Evolutionary conservation across 2,797 vertebrate genomes (phyloP).

Genomic region (Poecilia picta): DNA sequence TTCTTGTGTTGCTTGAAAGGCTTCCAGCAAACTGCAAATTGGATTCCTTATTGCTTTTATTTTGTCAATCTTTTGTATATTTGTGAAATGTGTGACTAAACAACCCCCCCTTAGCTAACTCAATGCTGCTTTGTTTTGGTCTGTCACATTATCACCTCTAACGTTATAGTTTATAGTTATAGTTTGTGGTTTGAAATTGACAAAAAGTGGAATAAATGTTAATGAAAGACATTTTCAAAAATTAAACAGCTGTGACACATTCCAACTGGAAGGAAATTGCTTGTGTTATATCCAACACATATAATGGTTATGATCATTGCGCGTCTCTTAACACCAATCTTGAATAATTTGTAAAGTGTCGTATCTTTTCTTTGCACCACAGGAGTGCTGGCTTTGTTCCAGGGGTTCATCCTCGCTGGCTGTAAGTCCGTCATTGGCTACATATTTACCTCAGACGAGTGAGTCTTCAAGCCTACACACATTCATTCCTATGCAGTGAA

Average conservation of each 20-base stretch:
- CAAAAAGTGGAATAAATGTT: neutral
- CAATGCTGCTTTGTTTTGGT: neutral
- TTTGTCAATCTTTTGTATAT: neutral
- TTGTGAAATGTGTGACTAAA: no score
- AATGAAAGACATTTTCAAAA: neutral
- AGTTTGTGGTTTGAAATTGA: neutral
- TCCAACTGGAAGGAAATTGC: no score
- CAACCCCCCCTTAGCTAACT: no score
- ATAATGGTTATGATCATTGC: neutral
- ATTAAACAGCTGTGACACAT: neutral
- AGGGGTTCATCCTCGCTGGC: constrained; percentile 62
- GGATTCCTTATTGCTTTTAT: neutral
- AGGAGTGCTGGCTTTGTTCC: constrained; percentile 74
- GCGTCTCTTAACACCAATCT: neutral
- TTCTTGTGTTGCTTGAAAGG: neutral
- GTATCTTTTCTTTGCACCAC: constrained; percentile 7
- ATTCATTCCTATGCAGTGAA: constrained; percentile 4
- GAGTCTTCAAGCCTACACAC: constrained; percentile 69
- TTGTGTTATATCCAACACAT: neutral
- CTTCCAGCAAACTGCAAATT: neutral
- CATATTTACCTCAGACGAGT: constrained; percentile 89
- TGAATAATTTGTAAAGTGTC: neutral
- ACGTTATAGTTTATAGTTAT: no score
- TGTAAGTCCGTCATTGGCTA: constrained; percentile 77
- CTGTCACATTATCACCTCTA: neutral